Evolutionary conservation across 2,888 invertebrate genomes (phyloP), one percentile per base, ranked within the genome.

Genomic region (Ypsolopha scabrella): DNA sequence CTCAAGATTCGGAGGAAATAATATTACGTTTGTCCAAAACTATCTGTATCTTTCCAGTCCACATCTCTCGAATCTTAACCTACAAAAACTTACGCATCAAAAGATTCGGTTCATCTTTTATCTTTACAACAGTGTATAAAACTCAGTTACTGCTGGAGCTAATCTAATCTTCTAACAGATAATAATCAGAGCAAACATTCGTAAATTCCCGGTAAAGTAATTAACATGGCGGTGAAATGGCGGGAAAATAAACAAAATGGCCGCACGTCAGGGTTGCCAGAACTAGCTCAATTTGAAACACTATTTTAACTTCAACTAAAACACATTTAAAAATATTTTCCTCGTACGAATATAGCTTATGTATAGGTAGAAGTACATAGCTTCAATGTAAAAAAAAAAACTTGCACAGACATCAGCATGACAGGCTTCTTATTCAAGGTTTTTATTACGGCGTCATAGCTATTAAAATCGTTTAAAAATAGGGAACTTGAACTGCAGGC

Each of bases 181-280:
- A 65, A 64, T 67, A 63, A 62, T 60, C 58, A 59, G 53, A 52
- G 59, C 64, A 68, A 68, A 70, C 68, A 65, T 60, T 59, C 51
- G 50, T 57, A 56, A 59, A 63, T 65, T 64, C 61, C 58, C 54
- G 49, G 62, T 64, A 59, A 60, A 60, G 61, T 61, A 63, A 67
- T 68, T 64, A 69, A 65, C 57, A 53, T 36, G 55, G 39, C 51
- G 52, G 51, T 50, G 54, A 55, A 56, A 53, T 53, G 48, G 53
- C 53, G 53, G 47, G 48, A 44, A 48, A 47, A 53, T 57, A 57
- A 57, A 55, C 54, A 52, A 43, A 43, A 43, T 11, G n/a, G 43
- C 11, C 13, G 13, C n/a, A 13, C 43, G 13, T 1, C 43, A 8
- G 13, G 13, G n/a, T 13, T 8, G 8, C 39, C 11, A 39, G 39